Conservation (phyloP, 23 tunicate species). For the Trididemnum nubilum region DNA sequence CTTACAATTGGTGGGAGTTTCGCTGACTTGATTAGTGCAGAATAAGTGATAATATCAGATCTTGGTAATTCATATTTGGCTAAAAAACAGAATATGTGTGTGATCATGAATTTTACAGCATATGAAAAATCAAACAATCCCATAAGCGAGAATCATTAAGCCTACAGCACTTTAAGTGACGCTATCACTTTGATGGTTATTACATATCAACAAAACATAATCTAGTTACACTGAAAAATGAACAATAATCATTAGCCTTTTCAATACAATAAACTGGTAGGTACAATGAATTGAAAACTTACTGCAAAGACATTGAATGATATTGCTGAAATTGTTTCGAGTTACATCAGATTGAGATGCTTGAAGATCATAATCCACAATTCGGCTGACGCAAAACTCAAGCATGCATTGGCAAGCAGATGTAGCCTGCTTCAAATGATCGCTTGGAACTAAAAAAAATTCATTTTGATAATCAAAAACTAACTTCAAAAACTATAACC, state of each 20-base stretch:
- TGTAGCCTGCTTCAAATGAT: constrained; percentile 26
- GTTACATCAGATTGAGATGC: constrained; percentile 47
- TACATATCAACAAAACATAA: no score
- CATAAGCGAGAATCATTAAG: no score
- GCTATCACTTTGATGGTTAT: no score
- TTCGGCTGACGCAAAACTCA: constrained; percentile 53
- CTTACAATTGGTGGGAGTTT: constrained; percentile 43
- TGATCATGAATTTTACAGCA: no score
- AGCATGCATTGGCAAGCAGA: constrained; percentile 44
- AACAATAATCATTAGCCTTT: no score
- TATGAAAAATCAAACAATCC: no score
- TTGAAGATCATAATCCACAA: constrained; percentile 45
- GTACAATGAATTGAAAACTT: no score
- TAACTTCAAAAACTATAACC: background rate
- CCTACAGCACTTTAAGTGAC: no score
- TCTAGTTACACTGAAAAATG: no score
- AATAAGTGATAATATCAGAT: constrained; percentile 60
- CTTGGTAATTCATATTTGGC: constrained; percentile 34
- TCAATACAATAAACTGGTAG: no score
- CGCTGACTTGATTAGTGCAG: constrained; percentile 71
- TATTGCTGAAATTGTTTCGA: constrained; percentile 51
- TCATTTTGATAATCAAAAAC: background rate
- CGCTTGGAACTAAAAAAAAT: constrained; percentile 40
- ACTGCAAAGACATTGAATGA: constrained; percentile 47
- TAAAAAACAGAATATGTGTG: constrained; percentile 8